phyloP scores from a whole-genome alignment of 2,113 vertebrate genomes.

The Propithecus coquereli region DNA sequence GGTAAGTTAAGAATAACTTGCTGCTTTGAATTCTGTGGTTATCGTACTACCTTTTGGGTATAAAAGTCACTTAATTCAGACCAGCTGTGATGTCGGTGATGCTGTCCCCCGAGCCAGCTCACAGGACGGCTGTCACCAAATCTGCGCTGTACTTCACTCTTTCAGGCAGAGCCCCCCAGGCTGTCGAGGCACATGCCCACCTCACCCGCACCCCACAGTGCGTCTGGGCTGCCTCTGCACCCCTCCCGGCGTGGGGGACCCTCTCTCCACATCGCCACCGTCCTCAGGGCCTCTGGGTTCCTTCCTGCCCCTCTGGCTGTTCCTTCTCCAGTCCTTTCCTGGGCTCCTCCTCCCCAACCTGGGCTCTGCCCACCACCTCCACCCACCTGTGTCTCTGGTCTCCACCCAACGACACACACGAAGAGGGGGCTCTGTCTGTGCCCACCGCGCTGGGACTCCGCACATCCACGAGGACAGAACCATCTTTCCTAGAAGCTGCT shows the following conservation, averaged over 20 bases:
- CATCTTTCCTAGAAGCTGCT: neutral
- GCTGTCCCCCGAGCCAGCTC: neutral
- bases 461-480: neutral
- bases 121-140: neutral
- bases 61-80: neutral
- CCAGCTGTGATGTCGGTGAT: neutral
- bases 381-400: neutral
- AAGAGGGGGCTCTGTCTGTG: neutral
- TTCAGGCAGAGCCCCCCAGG: neutral
- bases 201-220: too few species aligned
- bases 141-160: neutral
- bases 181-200: too few species aligned
- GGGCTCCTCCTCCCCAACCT: neutral
- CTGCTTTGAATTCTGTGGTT: neutral
- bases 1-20: neutral
- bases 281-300: neutral
- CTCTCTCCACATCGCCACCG: neutral
- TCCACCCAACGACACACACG: accelerated
- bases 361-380: neutral
- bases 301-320: too few species aligned
- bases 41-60: neutral
- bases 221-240: too few species aligned
- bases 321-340: neutral
- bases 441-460: neutral
- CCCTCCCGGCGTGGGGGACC: neutral